These are phyloP conservation scores for Lasioglossum vierecki DNA, from an alignment of 2,888 invertebrate genomes.

Conservation along the genomic window DNA sequence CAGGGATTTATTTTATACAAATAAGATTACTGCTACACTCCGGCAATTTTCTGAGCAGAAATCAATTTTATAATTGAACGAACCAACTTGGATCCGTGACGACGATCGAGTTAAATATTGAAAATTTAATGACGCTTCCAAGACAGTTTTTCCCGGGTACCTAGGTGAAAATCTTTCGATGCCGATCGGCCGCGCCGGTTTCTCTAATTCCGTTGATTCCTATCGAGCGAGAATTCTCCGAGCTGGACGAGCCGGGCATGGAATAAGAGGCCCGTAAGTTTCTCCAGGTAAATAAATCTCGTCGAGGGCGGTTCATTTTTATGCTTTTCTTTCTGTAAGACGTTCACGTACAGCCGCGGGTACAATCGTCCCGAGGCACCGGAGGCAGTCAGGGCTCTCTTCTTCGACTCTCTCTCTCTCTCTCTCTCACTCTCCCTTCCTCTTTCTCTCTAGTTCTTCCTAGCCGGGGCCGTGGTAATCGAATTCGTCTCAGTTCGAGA, in stretches of 20 bases:
- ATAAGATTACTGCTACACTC: too few relatives aligned
- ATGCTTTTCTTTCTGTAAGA: conserved; percentile 62
- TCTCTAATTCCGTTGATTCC: conserved; percentile 17
- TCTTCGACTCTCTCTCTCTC: background rate
- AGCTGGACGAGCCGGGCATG: conserved; percentile 39
- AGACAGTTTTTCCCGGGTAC: background rate
- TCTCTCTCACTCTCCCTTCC: background rate
- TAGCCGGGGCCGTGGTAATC: conserved; percentile 41
- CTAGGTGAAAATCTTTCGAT: conserved; percentile 1
- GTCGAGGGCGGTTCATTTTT: conserved; percentile 52
- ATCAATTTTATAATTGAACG: background rate
- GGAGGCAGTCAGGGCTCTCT: conserved; percentile 1
- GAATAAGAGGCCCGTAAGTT: conserved; percentile 57
- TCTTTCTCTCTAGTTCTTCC: background rate
- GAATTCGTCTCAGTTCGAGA: conserved; percentile 66
- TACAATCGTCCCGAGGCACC: background rate
- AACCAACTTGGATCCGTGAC: background rate
- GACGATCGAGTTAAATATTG: background rate
- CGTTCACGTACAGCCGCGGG: conserved; percentile 62
- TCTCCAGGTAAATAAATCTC: conserved; percentile 61
- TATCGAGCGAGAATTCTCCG: conserved; percentile 30
- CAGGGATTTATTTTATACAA: too few relatives aligned
- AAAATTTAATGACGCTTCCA: background rate
- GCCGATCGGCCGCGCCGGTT: background rate
- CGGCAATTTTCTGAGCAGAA: background rate